Percentiles rank a stretch among this genome's conserved stretches.
Conservation (phyloP, 64 coral and sea anemone genomes). For the Cladopsammia gracilis region DNA sequence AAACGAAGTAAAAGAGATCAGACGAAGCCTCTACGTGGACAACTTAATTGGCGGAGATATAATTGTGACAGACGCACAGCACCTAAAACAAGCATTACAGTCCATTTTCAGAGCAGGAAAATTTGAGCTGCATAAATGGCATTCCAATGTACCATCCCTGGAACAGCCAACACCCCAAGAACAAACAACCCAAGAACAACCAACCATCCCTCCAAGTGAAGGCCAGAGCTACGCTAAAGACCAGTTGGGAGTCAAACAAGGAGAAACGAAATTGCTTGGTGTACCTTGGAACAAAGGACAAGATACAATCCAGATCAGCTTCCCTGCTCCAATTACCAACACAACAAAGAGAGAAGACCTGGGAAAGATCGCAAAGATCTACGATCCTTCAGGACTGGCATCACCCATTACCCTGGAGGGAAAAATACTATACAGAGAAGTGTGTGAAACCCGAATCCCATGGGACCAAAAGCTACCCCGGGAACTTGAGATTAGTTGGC, state of each 20-base stretch:
- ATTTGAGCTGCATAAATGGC: conserved; percentile 70
- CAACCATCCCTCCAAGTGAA: conserved; percentile 10
- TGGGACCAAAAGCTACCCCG: conserved; percentile 58
- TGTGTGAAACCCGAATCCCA: conserved; percentile 21
- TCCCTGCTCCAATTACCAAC: conserved; percentile 35
- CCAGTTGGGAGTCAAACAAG: conserved; percentile 68
- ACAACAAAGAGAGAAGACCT: conserved; percentile 54
- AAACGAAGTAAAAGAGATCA: conserved; percentile 52
- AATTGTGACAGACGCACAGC: conserved; percentile 21
- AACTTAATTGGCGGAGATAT: conserved; percentile 48
- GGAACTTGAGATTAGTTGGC: conserved; percentile 12
- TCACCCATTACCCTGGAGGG: conserved; percentile 50
- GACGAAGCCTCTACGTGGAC: conserved; percentile 63
- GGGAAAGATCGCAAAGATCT: conserved; percentile 44
- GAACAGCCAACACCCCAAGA: conserved; percentile 30
- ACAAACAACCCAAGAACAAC: conserved; percentile 15
- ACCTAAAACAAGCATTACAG: conserved; percentile 29
- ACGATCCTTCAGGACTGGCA: conserved; percentile 60
- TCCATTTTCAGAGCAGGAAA: conserved; percentile 63
- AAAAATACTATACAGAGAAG: conserved; percentile 50
- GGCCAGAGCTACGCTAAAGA: conserved; percentile 67
- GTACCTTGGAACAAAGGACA: conserved; percentile 68
- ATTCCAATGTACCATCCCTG: conserved; percentile 44
- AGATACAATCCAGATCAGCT: conserved; percentile 58
- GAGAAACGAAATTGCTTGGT: conserved; percentile 77